Evolutionary conservation across 1,140 invertebrate species (phyloP).

Genomic region (Orchestia grillus): DNA sequence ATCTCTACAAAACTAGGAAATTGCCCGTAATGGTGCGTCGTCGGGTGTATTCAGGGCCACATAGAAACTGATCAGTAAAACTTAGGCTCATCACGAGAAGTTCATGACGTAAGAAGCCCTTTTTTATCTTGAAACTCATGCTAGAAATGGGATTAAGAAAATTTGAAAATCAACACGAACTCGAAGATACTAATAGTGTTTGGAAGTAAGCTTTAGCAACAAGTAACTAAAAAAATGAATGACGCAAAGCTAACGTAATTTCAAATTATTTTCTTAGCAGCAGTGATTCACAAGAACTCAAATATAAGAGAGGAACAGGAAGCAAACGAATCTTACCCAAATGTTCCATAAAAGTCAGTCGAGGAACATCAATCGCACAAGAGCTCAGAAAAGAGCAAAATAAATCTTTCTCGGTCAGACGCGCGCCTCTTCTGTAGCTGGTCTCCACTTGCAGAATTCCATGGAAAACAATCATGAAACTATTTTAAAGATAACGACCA

Average conservation of each 20-base stretch:
- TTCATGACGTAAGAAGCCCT: not conserved
- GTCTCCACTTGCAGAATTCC: constrained; percentile 6
- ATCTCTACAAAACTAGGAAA: not conserved
- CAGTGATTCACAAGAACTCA: not conserved
- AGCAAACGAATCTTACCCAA: not conserved
- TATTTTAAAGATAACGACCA: constrained; percentile 43
- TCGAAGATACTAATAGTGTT: not conserved
- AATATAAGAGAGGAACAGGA: not conserved
- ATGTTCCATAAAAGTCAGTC: not conserved
- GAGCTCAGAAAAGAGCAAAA: not conserved
- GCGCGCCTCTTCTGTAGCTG: not conserved
- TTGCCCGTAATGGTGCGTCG: not conserved
- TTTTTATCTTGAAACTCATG: not conserved
- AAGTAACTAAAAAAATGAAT: no score
- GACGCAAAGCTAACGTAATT: not conserved
- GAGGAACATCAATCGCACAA: not conserved
- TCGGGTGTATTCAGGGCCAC: not conserved
- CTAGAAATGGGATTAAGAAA: not conserved
- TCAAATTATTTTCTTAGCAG: not conserved
- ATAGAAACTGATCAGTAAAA: not conserved
- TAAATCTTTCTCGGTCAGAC: not conserved
- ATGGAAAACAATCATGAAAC: constrained; percentile 43
- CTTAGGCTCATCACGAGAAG: not conserved
- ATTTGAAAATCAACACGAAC: not conserved
- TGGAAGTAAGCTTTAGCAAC: not conserved